Percentiles rank a stretch among this genome's conserved stretches.
These are phyloP conservation scores for rabbit (Oryctolagus cuniculus) DNA, from an alignment of 2,113 vertebrate genomes.

Conservation along the genomic window mOryCun1.1 NC_091434.1:180948001-180948500, in stretches of 20 bases:
- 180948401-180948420: neutral
- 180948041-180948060: neutral
- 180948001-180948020: neutral
- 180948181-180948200: neutral
- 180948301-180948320: neutral
- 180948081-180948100: neutral
- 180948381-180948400: neutral
- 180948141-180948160: neutral
- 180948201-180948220: neutral
- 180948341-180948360: neutral
- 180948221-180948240: neutral
- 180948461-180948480: neutral
- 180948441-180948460: neutral
- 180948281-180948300: neutral
- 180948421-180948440: neutral
- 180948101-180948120: neutral
- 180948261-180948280: accelerated
- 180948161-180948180: neutral
- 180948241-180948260: neutral
- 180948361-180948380: neutral
- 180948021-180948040: neutral
- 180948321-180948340: neutral
- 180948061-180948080: neutral
- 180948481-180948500: neutral
- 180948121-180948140: neutral